These are phyloP conservation scores for Galeruca laticollis DNA, from an alignment of 2,888 invertebrate genomes.

Conservation along the genomic window DNA sequence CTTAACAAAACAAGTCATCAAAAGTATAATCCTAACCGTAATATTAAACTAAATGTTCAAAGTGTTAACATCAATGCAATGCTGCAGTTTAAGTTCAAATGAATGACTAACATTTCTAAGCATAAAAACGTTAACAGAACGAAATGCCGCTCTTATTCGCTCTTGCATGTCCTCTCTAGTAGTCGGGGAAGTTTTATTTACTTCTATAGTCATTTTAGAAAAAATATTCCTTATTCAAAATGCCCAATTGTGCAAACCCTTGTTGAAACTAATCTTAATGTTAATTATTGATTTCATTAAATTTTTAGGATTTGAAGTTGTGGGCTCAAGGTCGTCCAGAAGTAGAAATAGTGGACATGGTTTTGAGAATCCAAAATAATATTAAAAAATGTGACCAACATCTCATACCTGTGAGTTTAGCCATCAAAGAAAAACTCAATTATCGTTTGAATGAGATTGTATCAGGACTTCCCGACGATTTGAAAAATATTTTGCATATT, in stretches of 20 bases:
- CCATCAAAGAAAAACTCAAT: conserved; percentile 75
- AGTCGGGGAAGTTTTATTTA: no score
- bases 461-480: conserved; percentile 86
- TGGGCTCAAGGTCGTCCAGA: conserved; percentile 95
- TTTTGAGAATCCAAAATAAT: conserved; percentile 91
- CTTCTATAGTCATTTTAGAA: no score
- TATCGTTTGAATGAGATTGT: conserved; percentile 85
- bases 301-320: conserved; percentile 82
- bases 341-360: conserved; percentile 98
- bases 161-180: no score
- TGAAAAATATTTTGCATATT: conserved; percentile 82
- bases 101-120: no score
- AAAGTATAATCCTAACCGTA: no score
- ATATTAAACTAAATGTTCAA: no score
- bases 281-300: conserved; percentile 1
- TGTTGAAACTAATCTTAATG: no score
- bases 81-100: no score
- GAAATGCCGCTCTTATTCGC: no score
- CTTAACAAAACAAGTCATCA: no score
- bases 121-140: no score
- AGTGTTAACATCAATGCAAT: no score
- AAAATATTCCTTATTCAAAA: not conserved
- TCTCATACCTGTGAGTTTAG: conserved; percentile 70
- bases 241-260: not conserved
- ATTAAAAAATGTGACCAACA: conserved; percentile 74